A percentile compares a stretch with the other conserved stretches of the same genome.
Conservation (phyloP, 2,888 invertebrate species). For the Acanthacorydalis orientalis region DNA sequence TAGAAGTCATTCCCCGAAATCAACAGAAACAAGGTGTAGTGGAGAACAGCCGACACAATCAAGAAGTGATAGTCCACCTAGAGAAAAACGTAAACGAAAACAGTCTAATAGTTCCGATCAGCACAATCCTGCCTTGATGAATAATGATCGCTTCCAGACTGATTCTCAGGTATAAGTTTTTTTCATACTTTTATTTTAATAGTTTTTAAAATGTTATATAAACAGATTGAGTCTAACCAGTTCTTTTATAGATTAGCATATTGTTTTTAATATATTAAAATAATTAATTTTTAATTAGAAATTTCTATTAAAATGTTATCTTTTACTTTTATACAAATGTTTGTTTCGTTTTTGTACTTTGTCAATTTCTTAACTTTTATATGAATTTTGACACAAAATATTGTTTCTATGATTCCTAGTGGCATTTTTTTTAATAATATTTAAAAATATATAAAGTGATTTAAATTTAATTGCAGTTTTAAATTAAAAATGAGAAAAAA, state of each 20-base stretch:
- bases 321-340: constrained; percentile 2
- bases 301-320: neutral
- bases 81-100: constrained; percentile 45
- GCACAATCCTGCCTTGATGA: constrained; percentile 39
- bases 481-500: too few species aligned
- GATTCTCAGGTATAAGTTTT: constrained; percentile 51
- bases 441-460: too few species aligned
- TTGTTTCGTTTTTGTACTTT: neutral
- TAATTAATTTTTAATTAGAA: neutral
- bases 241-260: too few species aligned
- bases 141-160: constrained; percentile 44
- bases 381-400: too few species aligned
- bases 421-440: too few species aligned
- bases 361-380: too few species aligned
- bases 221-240: too few species aligned
- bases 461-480: too few species aligned
- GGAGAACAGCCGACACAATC: constrained; percentile 16
- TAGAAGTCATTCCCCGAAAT: constrained; percentile 6
- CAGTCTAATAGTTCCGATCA: constrained; percentile 37
- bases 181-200: too few species aligned
- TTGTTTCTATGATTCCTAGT: too few species aligned
- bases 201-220: too few species aligned
- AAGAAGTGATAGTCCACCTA: constrained; percentile 19
- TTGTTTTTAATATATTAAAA: too few species aligned
- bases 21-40: constrained; percentile 14